These are phyloP conservation scores for Ophiothrix spiculata DNA, from an alignment of 35 echinoderm and acorn worm species.

Conservation along the genomic window DNA sequence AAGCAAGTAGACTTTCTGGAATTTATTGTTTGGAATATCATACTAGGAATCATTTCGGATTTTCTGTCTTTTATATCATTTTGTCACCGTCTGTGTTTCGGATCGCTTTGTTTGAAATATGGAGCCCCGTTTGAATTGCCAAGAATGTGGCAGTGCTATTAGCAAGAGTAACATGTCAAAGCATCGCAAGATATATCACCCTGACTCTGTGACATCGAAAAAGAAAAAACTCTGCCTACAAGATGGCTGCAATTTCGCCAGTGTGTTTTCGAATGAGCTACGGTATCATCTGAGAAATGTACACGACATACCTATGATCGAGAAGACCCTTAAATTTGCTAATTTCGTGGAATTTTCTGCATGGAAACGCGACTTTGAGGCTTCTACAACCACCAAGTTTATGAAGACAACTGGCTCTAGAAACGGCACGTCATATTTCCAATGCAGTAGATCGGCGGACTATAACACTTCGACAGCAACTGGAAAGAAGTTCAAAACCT, in stretches of 20 bases:
- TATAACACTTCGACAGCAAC: background rate
- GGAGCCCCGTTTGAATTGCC: too few species aligned
- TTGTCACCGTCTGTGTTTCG: too few species aligned
- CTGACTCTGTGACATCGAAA: background rate
- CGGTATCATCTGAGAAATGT: background rate
- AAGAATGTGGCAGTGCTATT: background rate
- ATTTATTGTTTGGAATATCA: too few species aligned
- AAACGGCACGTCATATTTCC: background rate
- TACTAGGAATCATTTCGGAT: too few species aligned
- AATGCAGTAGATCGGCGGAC: background rate
- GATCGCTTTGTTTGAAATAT: too few species aligned
- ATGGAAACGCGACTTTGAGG: background rate
- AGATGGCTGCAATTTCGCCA: background rate
- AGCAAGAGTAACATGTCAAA: background rate
- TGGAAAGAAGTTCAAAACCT: background rate
- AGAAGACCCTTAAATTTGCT: background rate
- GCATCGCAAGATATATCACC: background rate
- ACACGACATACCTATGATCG: background rate
- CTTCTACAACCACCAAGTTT: background rate
- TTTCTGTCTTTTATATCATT: too few species aligned
- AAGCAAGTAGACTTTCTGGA: too few species aligned
- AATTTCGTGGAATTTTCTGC: background rate
- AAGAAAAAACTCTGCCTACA: background rate
- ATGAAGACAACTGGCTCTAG: background rate
- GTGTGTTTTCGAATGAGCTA: background rate